Base-by-base conservation (phyloP, 2,888 invertebrate species). In the Brachyptera putata region DNA sequence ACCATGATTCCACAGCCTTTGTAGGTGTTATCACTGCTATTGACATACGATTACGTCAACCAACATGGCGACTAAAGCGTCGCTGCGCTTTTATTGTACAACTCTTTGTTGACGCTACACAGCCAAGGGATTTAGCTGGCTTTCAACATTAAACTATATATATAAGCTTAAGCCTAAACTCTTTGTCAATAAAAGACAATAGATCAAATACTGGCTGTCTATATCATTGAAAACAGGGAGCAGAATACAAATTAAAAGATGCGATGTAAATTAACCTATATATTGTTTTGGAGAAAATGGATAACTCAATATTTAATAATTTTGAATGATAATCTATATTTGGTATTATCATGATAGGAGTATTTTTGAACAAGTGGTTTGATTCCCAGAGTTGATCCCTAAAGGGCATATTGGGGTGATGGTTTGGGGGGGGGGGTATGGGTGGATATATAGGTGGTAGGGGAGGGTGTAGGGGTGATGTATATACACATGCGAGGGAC, bases 321-420 rank as follows among this genome's bases (percentile, higher is more conserved):
- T n/a, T n/a, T n/a, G n/a, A n/a, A n/a, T n/a, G n/a, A n/a, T n/a
- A n/a, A n/a, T n/a, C n/a, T n/a, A n/a, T n/a, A n/a, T n/a, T n/a
- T n/a, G n/a, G n/a, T n/a, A n/a, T n/a, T n/a, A n/a, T n/a, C n/a
- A n/a, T n/a, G n/a, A n/a, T n/a, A n/a, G n/a, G n/a, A n/a, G n/a
- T n/a, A n/a, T 34, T 53, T 49, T 22, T 13, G 18, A 53, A 62
- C 62, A 62, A 62, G 62, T 62, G 62, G 62, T 57, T 60, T 57
- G 62, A 60, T 62, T 62, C 59, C 60, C 62, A 59, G 41, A 26
- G 25, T 36, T 53, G 16, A 36, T 16, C 21, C 34, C 58, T 14
- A 25, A 7, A 18, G 24, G 39, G 14, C 30, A 16, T 43, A 21
- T 16, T 2, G 21, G 14, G 36, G 41, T 25, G 30, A 7, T 5